These are phyloP conservation scores for Ophioninae sp. DNA, from an alignment of 2,888 invertebrate species.

Conservation along the genomic window DNA sequence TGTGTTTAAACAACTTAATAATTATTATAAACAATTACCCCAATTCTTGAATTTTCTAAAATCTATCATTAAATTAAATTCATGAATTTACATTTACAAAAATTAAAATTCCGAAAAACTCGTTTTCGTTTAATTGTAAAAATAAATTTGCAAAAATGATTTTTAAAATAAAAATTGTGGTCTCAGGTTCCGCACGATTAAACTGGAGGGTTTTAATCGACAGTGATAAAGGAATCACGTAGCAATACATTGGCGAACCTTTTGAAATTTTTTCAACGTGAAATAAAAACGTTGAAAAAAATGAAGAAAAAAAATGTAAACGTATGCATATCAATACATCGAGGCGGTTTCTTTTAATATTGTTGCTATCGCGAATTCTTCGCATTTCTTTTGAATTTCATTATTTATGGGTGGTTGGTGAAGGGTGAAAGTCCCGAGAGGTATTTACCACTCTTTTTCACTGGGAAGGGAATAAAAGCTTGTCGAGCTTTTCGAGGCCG, in stretches of 20 bases:
- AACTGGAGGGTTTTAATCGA: constrained; percentile 40
- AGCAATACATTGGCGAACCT: constrained; percentile 36
- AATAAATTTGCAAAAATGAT: too few relatives aligned
- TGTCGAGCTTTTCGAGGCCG: neutral
- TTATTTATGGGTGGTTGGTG: constrained; percentile 8
- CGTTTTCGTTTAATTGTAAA: too few relatives aligned
- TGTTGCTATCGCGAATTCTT: constrained; percentile 37
- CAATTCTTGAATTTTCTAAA: too few relatives aligned
- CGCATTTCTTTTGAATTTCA: constrained; percentile 27
- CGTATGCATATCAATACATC: neutral
- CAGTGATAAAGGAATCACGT: constrained; percentile 24
- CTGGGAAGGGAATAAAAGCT: constrained; percentile 28
- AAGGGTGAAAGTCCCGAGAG: constrained; percentile 12
- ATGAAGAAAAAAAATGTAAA: too few relatives aligned
- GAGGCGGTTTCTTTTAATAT: constrained; percentile 1
- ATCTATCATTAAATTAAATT: too few relatives aligned
- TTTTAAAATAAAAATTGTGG: too few relatives aligned
- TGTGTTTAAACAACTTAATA: too few relatives aligned
- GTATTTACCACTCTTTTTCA: constrained; percentile 39
- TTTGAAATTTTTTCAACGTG: constrained; percentile 11
- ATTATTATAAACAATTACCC: too few relatives aligned
- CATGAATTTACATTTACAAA: too few relatives aligned
- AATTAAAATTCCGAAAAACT: too few relatives aligned
- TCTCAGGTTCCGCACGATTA: constrained; percentile 15
- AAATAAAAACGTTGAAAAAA: too few relatives aligned